phyloP scores from a whole-genome alignment of 2,797 vertebrate species.

The Chloroceryle inda region DNA sequence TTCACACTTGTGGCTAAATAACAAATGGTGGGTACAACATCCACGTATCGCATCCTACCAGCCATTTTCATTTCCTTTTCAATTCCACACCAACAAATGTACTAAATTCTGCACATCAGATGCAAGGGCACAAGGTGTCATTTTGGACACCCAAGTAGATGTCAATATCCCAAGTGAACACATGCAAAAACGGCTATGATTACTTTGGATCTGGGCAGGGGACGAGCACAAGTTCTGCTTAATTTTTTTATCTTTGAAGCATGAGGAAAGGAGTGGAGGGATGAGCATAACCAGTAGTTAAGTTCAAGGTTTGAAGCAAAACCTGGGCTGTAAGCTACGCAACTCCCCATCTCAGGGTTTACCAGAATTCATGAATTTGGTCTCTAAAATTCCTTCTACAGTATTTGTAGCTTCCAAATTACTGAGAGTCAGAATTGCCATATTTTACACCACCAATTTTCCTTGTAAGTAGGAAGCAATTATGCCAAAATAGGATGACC shows the following conservation, averaged over 20 bases:
- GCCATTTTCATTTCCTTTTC: neutral
- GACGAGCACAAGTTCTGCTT: neutral
- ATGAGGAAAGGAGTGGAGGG: neutral
- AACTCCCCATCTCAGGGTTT: neutral
- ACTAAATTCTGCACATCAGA: neutral
- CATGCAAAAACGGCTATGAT: accelerated
- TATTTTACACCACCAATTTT: neutral
- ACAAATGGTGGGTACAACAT: accelerated
- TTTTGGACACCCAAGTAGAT: neutral
- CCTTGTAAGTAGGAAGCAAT: neutral
- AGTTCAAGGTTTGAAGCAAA: neutral
- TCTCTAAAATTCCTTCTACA: neutral
- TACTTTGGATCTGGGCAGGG: no score
- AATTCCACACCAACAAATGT: accelerated
- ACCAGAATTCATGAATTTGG: neutral
- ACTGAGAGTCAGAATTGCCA: neutral
- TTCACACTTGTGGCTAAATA: neutral
- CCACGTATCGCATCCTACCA: neutral
- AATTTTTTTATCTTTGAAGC: neutral
- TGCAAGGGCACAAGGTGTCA: accelerated
- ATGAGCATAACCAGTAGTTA: neutral
- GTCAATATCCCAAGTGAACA: accelerated
- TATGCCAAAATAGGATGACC: neutral
- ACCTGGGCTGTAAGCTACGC: neutral
- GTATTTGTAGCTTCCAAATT: neutral